These are phyloP conservation scores for Atherix ibis DNA, from an alignment of 2,888 invertebrate genomes.

Conservation along the genomic window DNA sequence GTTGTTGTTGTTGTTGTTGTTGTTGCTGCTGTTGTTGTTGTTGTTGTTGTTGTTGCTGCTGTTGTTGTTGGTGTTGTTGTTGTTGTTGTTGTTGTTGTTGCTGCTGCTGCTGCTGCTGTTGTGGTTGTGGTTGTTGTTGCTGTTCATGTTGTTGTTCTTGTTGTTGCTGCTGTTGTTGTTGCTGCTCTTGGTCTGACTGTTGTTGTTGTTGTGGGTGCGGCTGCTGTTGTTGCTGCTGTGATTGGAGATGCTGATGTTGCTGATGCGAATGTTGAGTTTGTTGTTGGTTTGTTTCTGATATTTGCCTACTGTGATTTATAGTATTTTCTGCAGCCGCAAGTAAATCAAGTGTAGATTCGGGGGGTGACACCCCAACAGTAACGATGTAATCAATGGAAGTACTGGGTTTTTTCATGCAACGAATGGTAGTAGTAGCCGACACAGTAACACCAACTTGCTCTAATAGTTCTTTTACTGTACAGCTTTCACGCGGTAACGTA, in stretches of 20 bases:
- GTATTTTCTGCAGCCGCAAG: constrained; percentile 31
- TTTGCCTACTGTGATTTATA: constrained; percentile 25
- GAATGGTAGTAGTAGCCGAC: constrained; percentile 52
- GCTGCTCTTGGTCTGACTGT: too few species aligned
- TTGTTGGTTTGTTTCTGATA: constrained; percentile 1
- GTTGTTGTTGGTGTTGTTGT: too few species aligned
- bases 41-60: too few species aligned
- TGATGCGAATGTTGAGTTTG: background rate
- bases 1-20: too few species aligned
- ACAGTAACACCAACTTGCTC: constrained; percentile 61
- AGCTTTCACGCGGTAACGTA: constrained; percentile 64
- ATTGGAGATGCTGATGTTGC: too few species aligned
- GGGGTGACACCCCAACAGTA: constrained; percentile 41
- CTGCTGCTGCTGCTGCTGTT: constrained; percentile 17
- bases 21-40: too few species aligned
- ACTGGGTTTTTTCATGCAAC: constrained; percentile 55
- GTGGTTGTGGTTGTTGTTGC: too few species aligned
- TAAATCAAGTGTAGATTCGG: constrained; percentile 29
- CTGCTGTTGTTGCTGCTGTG: constrained; percentile 18
- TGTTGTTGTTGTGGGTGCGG: too few species aligned
- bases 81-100: constrained; percentile 11
- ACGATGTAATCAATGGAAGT: constrained; percentile 68
- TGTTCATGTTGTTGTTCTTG: too few species aligned
- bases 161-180: too few species aligned
- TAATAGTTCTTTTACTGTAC: constrained; percentile 64